Base-by-base conservation (phyloP, 2,888 invertebrate species). In the Polymixis flavicincta region DNA sequence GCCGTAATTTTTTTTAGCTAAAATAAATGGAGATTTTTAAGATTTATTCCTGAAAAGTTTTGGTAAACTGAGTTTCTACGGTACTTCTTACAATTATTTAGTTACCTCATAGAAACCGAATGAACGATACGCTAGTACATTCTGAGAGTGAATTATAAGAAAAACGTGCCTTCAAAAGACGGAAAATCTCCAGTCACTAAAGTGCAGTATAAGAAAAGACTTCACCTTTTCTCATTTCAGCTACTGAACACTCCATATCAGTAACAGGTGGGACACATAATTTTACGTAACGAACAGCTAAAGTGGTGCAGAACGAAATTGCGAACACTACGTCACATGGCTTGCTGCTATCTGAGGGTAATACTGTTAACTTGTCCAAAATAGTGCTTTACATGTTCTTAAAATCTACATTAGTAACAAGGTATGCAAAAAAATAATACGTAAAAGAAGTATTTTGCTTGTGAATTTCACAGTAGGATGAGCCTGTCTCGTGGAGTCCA, bases 251-350 rank as follows among this genome's bases (percentile, higher is more conserved):
- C 89, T 90, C 91, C 91, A 92, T 93, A 93, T 90, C 87, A 89
- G 91, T 88, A 90, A 87, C 94, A 94, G 94, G 93, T 93, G 94
- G 86, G 84, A 75, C 76, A 87, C 91, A 92, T 94, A 94, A 92
- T 89, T 92, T 91, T 83, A 87, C 83, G 89, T 89, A 89, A 91
- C 89, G 89, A 89, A 90, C 90, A 88, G 81, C 87, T 82, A 85
- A 88, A 88, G 87, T 85, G 78, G 70, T 82, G 76, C 83, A 75
- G 66, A 76, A 80, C 90, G 90, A 93, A 92, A 93, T 93, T 92
- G 92, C 91, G 87, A 92, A 90, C 91, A 91, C 90, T 92, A 90
- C 90, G 91, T 93, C 92, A 92, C 91, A 88, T 87, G 80, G 80
- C 57, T 75, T 60, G 42, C 22, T 61, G 69, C 63, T 28, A 7